Conservation (phyloP, 2,113 vertebrate species). For the Zosterops japonicus region DNA sequence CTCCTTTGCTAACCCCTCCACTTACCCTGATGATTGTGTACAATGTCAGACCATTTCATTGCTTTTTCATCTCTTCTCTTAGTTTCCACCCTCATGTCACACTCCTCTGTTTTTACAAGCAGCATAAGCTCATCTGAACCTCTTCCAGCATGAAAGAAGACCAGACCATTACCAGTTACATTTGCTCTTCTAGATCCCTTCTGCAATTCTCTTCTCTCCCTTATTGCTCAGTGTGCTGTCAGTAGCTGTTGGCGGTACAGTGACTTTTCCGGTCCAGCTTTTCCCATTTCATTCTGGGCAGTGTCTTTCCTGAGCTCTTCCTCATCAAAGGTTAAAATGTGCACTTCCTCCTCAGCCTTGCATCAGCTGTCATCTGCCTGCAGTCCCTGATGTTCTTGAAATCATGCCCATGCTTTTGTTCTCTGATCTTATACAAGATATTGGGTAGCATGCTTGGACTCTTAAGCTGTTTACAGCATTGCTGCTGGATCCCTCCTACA, state of each 20-base stretch:
- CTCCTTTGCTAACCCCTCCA: neutral
- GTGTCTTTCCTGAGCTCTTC: neutral
- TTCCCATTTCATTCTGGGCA: neutral
- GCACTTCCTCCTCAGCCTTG: neutral
- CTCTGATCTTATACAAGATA: neutral
- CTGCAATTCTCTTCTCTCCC: neutral
- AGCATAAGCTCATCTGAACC: neutral
- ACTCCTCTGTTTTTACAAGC: neutral
- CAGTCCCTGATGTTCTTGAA: neutral
- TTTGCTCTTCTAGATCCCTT: neutral
- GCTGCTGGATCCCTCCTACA: neutral
- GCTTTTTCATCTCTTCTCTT: neutral
- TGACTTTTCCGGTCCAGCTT: neutral
- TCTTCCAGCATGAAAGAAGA: neutral
- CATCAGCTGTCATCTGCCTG: neutral
- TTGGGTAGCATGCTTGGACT: neutral
- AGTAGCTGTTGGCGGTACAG: neutral
- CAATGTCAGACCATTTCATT: neutral
- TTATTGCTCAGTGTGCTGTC: neutral
- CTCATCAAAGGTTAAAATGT: neutral
- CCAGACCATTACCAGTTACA: neutral
- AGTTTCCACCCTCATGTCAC: neutral
- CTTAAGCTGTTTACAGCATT: neutral
- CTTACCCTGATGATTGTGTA: neutral
- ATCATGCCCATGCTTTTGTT: neutral